Evolutionary conservation across 2,797 vertebrate genomes (phyloP), one percentile per base, ranked within the genome.

Genomic region (Amblyopsis hoosieri): DNA sequence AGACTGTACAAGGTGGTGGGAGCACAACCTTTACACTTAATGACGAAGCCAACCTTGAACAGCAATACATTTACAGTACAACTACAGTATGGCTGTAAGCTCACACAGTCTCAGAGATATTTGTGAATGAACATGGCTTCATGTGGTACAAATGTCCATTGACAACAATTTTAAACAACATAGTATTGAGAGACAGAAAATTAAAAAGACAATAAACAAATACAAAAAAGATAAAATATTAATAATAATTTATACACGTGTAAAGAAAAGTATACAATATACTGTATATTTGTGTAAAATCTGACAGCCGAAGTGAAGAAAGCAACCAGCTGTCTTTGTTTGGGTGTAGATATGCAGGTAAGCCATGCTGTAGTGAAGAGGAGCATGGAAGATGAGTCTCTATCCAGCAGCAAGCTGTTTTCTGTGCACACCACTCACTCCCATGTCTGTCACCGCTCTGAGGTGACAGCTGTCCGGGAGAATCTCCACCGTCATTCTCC

Each of bases 271-370:
- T 58, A 62, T 87, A 47, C 15, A 5, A 83, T 87, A 69, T 78
- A 88, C 85, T 80, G 84, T 74, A 82, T 75, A 74, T 74, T 73
- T 67, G 53, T 60, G 81, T 85, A 66, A 70, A 69, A 89, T 81
- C 82, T 70, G 71, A 84, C 76, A 64, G 79, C 66, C 76, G 70
- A 71, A 71, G 69, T 29, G 3, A 74, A 80, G 66, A 77, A 73
- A 83, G 86, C 85, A 42, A 88, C 23, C 23, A 29, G 84, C 87
- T 88, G 87, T 87, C 82, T 89, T 88, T 85, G 84, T 88, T 89
- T 85, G 46, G 15, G n/a, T 46, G 46, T 42, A 52, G 76, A 76
- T 79, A 46, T 78, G 69, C 64, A 68, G 71, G 3, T 64, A 72
- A 45, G 48, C 33, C 11, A 12, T 12, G 59, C 53, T 13, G 37